Conservation (phyloP, 2,888 invertebrate genomes). For the Myopa testacea region DNA sequence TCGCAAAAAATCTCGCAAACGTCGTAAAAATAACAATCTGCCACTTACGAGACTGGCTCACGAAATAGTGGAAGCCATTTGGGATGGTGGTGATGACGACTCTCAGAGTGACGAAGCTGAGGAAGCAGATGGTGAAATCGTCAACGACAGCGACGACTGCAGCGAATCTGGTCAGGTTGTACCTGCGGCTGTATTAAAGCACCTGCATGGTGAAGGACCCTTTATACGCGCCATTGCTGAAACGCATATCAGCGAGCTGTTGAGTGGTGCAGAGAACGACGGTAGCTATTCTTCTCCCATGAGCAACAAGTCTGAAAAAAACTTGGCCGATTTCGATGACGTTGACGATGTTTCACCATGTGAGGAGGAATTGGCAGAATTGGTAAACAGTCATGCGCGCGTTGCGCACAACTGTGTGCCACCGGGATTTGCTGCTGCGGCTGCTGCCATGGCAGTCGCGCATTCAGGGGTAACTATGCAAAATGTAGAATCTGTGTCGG, state of each 20-base stretch:
- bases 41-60: slow-evolving; percentile 67
- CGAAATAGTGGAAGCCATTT: slow-evolving; percentile 73
- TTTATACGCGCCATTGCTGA: slow-evolving; percentile 70
- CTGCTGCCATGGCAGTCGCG: slow-evolving; percentile 61
- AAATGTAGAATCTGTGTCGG: slow-evolving; percentile 59
- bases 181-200: slow-evolving; percentile 66
- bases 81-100: slow-evolving; percentile 72
- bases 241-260: slow-evolving; percentile 65
- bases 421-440: slow-evolving; percentile 63
- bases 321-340: slow-evolving; percentile 94
- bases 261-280: slow-evolving; percentile 77
- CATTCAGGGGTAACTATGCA: slow-evolving; percentile 63
- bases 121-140: slow-evolving; percentile 64
- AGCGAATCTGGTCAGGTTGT: slow-evolving; percentile 66
- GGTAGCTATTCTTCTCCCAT: slow-evolving; percentile 94
- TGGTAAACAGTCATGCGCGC: slow-evolving; percentile 72
- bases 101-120: slow-evolving; percentile 71
- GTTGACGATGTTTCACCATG: slow-evolving; percentile 86
- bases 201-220: slow-evolving; percentile 70
- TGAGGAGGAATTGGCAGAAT: slow-evolving; percentile 84
- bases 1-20: slow-evolving; percentile 64
- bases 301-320: slow-evolving; percentile 93
- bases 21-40: slow-evolving; percentile 63
- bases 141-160: slow-evolving; percentile 68
- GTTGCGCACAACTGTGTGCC: slow-evolving; percentile 64